Base-by-base conservation (phyloP, 2,888 invertebrate genomes). In the Leucania comma region DNA sequence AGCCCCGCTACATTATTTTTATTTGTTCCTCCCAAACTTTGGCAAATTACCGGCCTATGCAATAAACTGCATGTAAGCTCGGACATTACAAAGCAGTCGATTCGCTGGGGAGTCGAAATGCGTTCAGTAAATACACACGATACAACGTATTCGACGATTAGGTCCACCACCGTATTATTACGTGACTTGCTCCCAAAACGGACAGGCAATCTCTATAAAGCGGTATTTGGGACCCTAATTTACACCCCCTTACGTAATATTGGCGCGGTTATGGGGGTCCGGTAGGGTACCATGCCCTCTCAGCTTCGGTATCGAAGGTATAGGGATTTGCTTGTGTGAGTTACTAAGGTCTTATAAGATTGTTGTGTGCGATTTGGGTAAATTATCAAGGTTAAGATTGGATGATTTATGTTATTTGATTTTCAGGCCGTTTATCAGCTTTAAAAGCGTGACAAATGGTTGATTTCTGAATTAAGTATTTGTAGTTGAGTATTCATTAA, bases 191-290 rank as follows among this genome's bases (percentile, higher is more conserved):
- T 87, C 90, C 87, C 90, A 86, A 91, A 93, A 88, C 91, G 92
- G 92, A 91, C 92, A 91, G 88, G 91, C 93, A 93, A 94, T 94
- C 93, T 92, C 92, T 92, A 93, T 93, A 93, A 93, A 93, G 92
- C 93, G 94, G 93, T 92, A 92, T 93, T 93, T 90, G 92, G 90
- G 89, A 93, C 93, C 94, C 94, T 94, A 94, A 95, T 95, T 95
- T 93, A 94, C 95, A 95, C 94, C 91, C 94, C 93, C 93, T 93
- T 92, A 91, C 88, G 92, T 92, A 93, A 95, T 94, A 94, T 94
- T 90, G 89, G 86, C 86, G 87, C 87, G 83, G 91, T 93, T 94
- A 94, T 93, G 92, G 92, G 92, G 92, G 93, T 92, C 90, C 89
- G 82, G 81, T 68, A 72, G 83, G 87, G 80, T 68, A 81, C 82